phyloP scores from a whole-genome alignment of 2,888 invertebrate genomes.

The Amphipoea lucens region DNA sequence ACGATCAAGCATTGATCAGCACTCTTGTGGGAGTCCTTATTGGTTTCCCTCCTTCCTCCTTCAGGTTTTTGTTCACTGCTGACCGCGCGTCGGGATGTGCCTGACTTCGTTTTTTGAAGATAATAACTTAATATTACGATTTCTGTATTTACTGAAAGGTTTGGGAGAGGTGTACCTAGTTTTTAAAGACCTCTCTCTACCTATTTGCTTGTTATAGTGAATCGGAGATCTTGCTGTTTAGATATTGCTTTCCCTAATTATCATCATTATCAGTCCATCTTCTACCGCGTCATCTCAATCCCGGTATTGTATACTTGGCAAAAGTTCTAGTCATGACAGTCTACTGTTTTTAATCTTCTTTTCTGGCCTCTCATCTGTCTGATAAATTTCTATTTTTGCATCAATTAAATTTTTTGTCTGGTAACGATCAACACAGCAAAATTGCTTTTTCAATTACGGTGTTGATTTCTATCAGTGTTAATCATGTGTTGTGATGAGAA shows the following conservation, averaged over 20 bases:
- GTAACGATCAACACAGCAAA: constrained; percentile 5
- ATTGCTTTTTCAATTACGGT: background rate
- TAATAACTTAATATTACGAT: background rate
- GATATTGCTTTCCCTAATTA: background rate
- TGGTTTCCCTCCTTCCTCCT: background rate
- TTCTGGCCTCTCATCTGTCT: background rate
- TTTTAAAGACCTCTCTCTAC: background rate
- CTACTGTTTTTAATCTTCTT: background rate
- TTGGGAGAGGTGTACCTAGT: background rate
- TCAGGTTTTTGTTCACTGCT: background rate
- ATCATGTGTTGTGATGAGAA: constrained; percentile 13
- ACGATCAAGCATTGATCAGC: background rate
- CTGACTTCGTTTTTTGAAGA: background rate
- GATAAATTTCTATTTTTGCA: constrained; percentile 1
- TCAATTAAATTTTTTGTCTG: background rate
- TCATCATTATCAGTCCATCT: background rate
- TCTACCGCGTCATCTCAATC: background rate
- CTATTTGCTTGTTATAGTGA: background rate
- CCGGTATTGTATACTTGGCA: background rate
- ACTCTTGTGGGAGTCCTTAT: no score
- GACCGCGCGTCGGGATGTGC: background rate
- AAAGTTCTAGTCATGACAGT: background rate
- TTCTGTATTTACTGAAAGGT: background rate
- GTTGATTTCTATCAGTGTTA: constrained; percentile 13
- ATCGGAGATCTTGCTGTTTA: background rate